These are phyloP conservation scores for Dendrocincla tyrannina DNA, from an alignment of 2,797 vertebrate genomes.

Conservation along the genomic window DNA sequence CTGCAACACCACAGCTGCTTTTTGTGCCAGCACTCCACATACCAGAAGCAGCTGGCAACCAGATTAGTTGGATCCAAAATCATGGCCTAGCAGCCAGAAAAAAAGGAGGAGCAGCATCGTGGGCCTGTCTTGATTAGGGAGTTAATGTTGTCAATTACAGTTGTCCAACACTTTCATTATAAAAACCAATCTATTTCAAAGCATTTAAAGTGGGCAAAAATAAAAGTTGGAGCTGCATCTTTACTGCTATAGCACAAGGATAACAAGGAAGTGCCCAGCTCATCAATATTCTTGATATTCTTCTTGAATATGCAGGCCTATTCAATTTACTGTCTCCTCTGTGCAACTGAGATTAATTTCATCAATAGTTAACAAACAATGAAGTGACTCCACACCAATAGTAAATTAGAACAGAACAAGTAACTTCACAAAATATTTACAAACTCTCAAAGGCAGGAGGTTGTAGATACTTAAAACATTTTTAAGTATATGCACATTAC, in stretches of 20 bases:
- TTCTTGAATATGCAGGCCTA: background rate
- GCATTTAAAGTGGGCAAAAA: background rate
- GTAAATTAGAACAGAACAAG: background rate
- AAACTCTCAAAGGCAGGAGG: background rate
- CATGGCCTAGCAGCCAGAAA: background rate
- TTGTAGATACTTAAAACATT: background rate
- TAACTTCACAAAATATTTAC: background rate
- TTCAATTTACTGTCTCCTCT: background rate
- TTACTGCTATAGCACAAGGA: background rate
- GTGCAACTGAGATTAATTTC: background rate
- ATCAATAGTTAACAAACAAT: background rate
- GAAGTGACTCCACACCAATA: background rate
- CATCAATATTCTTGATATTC: background rate
- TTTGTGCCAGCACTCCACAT: background rate
- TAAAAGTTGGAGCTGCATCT: background rate
- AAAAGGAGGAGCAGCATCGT: background rate
- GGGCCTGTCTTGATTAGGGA: background rate
- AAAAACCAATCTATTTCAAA: background rate
- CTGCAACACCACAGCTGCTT: background rate
- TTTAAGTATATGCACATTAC: background rate
- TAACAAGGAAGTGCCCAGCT: background rate
- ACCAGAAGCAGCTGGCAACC: constrained; percentile 1
- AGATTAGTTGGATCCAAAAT: background rate
- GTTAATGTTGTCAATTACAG: background rate
- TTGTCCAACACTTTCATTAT: background rate